A percentile compares a stretch with the other conserved stretches of the same genome.
Conservation (phyloP, 1,140 invertebrate genomes). For the Odontomachus brunneus region DNA sequence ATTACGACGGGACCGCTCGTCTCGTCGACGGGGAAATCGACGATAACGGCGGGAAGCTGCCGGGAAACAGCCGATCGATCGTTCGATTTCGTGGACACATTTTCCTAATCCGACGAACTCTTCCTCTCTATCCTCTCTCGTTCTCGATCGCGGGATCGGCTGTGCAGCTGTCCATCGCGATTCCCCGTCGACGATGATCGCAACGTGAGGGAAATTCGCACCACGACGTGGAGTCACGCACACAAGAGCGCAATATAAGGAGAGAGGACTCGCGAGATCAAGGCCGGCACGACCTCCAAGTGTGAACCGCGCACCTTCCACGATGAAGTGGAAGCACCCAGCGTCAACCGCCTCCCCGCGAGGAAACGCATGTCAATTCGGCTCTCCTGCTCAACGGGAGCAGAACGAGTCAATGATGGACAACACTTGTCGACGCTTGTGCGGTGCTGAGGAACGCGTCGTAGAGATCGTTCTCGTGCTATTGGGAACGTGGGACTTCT, state of each 20-base stretch:
- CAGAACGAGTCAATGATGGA: slow-evolving; percentile 13
- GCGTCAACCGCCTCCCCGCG: not conserved
- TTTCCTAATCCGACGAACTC: slow-evolving; percentile 11
- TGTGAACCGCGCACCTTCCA: not conserved
- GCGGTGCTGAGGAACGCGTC: slow-evolving; percentile 8
- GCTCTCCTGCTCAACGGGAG: slow-evolving; percentile 2
- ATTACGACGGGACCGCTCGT: slow-evolving; percentile 5
- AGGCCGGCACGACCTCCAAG: too few relatives aligned
- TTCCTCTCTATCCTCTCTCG: not conserved
- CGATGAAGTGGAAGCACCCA: slow-evolving; percentile 31
- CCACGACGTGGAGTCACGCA: too few relatives aligned
- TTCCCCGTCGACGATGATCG: too few relatives aligned
- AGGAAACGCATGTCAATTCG: not conserved
- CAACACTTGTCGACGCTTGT: slow-evolving; percentile 11
- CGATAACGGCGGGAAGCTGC: not conserved
- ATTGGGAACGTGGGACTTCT: not conserved
- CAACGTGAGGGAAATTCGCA: too few relatives aligned
- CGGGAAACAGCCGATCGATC: slow-evolving; percentile 9
- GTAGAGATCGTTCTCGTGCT: slow-evolving; percentile 8
- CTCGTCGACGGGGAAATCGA: slow-evolving; percentile 40
- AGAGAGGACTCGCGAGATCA: too few relatives aligned
- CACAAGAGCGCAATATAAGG: too few relatives aligned
- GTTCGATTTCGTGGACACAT: not conserved
- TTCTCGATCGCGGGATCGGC: too few relatives aligned
- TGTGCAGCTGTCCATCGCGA: too few relatives aligned